phyloP scores from a whole-genome alignment of 1,140 invertebrate species.

The Brachystomella parvula region DNA sequence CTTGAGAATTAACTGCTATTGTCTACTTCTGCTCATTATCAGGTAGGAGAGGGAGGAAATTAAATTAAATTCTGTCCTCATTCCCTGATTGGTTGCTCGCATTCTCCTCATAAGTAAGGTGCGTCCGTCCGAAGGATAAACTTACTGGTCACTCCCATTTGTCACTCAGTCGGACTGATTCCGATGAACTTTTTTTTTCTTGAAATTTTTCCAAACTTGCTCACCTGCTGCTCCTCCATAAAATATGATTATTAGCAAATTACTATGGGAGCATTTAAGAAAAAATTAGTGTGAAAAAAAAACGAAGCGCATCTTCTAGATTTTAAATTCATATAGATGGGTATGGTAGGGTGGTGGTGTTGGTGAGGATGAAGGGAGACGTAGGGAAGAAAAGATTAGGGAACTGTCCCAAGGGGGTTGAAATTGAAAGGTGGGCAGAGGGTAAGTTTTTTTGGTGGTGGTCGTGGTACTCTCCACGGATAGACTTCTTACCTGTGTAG shows the following conservation, averaged over 20 bases:
- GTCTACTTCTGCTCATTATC: neutral
- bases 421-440: neutral
- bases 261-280: too few species aligned
- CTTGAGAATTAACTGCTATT: neutral
- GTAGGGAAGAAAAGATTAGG: too few species aligned
- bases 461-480: neutral
- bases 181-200: too few species aligned
- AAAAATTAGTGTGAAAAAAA: too few species aligned
- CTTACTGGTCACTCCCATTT: neutral
- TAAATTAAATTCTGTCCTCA: neutral
- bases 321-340: too few species aligned
- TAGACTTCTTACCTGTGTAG: neutral
- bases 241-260: too few species aligned
- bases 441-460: constrained; percentile 3
- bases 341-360: too few species aligned
- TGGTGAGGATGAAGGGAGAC: too few species aligned
- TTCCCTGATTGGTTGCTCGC: neutral
- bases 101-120: neutral
- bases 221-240: too few species aligned
- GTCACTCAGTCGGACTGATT: too few species aligned
- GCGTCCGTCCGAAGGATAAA: too few species aligned
- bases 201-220: too few species aligned
- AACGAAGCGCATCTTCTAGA: neutral
- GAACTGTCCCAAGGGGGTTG: constrained; percentile 1
- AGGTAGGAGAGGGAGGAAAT: neutral